Evolutionary conservation across 2,113 vertebrate species (phyloP), one percentile per base, ranked within the genome.

Genomic region (Amphiprion ocellaris): DNA sequence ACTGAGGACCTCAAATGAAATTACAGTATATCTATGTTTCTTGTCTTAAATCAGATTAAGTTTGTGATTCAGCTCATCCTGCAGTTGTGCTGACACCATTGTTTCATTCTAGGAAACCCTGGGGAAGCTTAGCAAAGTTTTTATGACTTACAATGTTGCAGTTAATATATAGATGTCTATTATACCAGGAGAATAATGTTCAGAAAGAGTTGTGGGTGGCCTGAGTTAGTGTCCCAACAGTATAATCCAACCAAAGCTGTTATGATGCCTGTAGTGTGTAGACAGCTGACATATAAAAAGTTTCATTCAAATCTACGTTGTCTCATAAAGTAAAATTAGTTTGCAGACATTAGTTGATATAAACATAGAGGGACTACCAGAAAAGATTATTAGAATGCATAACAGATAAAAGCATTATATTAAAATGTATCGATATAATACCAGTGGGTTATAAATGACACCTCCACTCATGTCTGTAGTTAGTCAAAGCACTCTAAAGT

Each of bases 291-390:
- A 28, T 24, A 54, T 77, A 47, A 63, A 59, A 76, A 21, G 10
- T 39, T 67, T 19, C 28, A 79, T 67, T 49, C 5, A 82, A 60
- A 74, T 76, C 74, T 68, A 46, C 62, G 37, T 65, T 69, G 69
- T 46, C 44, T 55, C 55, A 65, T 84, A 65, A 76, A 85, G 69
- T n/a, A 33, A 61, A 52, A 61, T 65, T 7, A 15, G 47, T 52
- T 65, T 59, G 44, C 49, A 70, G 11, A 63, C 46, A 50, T 71
- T n/a, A 30, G 55, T 49, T 63, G 33, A 50, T 49, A 56, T 30
- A 19, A 44, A 59, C 44, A 68, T 17, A 4, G 46, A 64, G 49
- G 2, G 54, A 46, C 19, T 16, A 61, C 14, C 19, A 52, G 12
- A 47, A 73, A 63, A 44, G 33, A 66, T 77, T n/a, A 30, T 53